phyloP scores from a whole-genome alignment of 1,140 invertebrate genomes.

The Bombus consobrinus region DNA sequence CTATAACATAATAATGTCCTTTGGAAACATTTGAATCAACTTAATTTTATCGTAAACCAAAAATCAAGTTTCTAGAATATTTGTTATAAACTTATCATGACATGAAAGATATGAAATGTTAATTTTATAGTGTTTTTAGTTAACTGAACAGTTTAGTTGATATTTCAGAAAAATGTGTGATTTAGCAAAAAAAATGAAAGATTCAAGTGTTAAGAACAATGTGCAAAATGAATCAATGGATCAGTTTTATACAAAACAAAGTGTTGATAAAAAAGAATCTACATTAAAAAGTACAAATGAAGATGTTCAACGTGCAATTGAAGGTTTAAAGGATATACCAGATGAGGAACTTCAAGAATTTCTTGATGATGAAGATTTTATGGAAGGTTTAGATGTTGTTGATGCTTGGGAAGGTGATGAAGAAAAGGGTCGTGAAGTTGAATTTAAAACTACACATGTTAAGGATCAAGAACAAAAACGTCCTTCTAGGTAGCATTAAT shows the following conservation, averaged over 20 bases:
- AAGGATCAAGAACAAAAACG: constrained; percentile 56
- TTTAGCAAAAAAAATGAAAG: constrained; percentile 45
- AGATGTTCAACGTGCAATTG: constrained; percentile 63
- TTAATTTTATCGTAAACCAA: not conserved
- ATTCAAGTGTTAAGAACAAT: constrained; percentile 43
- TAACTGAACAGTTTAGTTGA: constrained; percentile 23
- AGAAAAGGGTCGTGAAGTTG: constrained; percentile 54
- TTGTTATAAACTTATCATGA: not conserved
- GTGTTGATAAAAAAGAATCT: constrained; percentile 28
- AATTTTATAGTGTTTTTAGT: not conserved
- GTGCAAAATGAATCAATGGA: constrained; percentile 25
- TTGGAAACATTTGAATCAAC: not conserved
- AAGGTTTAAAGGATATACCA: constrained; percentile 63
- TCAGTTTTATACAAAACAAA: constrained; percentile 19
- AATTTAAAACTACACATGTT: constrained; percentile 23
- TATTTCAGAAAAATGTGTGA: constrained; percentile 51
- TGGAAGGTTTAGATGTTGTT: constrained; percentile 77
- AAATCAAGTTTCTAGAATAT: not conserved
- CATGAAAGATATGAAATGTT: not conserved
- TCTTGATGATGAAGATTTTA: constrained; percentile 78
- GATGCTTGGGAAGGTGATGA: constrained; percentile 80
- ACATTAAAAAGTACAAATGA: constrained; percentile 44
- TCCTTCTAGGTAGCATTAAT: constrained; percentile 73
- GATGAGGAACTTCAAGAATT: constrained; percentile 77
- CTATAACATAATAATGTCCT: not conserved